These are phyloP conservation scores for Diorhabda elongata DNA, from an alignment of 1,140 invertebrate genomes.

Conservation along the genomic window DNA sequence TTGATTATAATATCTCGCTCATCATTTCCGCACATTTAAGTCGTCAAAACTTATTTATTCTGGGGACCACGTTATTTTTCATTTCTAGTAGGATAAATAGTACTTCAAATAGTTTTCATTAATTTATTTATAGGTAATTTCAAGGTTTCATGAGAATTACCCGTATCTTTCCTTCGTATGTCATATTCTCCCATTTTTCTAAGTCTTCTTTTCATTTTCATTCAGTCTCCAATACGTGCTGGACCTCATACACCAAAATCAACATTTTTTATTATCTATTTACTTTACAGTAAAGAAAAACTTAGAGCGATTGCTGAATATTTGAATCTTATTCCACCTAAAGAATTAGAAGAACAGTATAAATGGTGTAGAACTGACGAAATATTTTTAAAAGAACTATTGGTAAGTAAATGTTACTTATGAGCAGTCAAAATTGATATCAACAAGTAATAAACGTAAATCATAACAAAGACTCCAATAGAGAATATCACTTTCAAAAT, in stretches of 20 bases:
- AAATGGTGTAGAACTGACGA: constrained; percentile 73
- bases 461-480: no score
- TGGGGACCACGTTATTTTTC: no score
- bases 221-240: neutral
- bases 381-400: constrained; percentile 77
- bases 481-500: no score
- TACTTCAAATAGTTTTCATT: no score
- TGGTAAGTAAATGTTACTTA: constrained; percentile 57
- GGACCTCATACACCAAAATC: neutral
- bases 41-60: no score
- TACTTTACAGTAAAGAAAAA: constrained; percentile 65
- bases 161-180: neutral
- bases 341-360: constrained; percentile 61
- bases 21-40: no score
- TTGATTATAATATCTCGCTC: no score
- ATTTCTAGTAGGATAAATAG: no score
- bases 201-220: neutral
- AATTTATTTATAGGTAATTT: no score
- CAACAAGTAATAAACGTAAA: neutral
- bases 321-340: constrained; percentile 78
- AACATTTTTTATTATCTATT: constrained; percentile 9
- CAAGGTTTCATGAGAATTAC: no score
- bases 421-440: neutral
- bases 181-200: neutral
- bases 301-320: constrained; percentile 81